Evolutionary conservation across 2,888 invertebrate species (phyloP).

Genomic region (Ormia ochracea): DNA sequence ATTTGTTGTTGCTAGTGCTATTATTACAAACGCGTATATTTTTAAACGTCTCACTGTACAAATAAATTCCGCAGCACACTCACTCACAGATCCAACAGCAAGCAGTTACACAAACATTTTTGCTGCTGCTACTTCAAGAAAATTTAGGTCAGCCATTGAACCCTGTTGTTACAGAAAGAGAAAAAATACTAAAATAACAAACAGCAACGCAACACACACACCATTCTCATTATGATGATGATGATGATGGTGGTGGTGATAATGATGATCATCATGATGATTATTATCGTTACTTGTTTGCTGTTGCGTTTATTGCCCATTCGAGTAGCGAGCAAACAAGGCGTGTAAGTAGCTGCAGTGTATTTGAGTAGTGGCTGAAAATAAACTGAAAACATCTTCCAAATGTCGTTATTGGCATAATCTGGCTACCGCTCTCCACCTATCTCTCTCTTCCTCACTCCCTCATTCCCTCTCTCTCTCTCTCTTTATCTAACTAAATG

Average conservation of each 20-base stretch:
- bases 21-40: conserved; percentile 33
- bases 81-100: conserved; percentile 1
- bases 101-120: conserved; percentile 15
- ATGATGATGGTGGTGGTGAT: conserved; percentile 11
- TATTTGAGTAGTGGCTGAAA: neutral
- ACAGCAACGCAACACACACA: conserved; percentile 32
- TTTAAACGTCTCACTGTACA: conserved; percentile 53
- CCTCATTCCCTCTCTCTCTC: too few species aligned
- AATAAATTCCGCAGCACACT: conserved; percentile 10
- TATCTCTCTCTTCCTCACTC: too few species aligned
- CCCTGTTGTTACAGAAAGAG: conserved; percentile 68
- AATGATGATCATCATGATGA: conserved; percentile 10
- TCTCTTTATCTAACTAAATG: too few species aligned
- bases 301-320: neutral
- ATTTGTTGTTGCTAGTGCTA: conserved; percentile 2
- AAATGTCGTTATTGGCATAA: conserved; percentile 32
- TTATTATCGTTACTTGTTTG: neutral
- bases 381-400: neutral
- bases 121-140: conserved; percentile 52
- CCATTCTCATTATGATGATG: conserved; percentile 44
- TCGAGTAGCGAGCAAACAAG: conserved; percentile 12
- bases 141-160: conserved; percentile 77
- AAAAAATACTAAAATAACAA: conserved; percentile 37
- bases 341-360: neutral
- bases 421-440: conserved; percentile 19